phyloP scores from a whole-genome alignment of 2,888 invertebrate genomes.

The Noctua pronuba region DNA sequence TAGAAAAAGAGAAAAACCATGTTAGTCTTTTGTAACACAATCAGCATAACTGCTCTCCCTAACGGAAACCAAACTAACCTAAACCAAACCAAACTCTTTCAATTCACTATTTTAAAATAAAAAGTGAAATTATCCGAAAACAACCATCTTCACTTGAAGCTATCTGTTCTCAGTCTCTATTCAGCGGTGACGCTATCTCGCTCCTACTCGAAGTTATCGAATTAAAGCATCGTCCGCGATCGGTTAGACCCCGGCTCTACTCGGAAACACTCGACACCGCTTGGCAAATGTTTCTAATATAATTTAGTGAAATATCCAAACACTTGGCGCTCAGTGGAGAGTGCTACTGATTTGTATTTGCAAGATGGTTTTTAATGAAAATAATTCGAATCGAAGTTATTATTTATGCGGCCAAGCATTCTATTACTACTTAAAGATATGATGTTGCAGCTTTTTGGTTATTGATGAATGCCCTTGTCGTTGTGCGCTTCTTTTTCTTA shows the following conservation, averaged over 20 bases:
- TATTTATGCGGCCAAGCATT: not conserved
- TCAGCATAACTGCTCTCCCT: not conserved
- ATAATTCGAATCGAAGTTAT: not conserved
- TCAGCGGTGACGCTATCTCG: conserved; percentile 20
- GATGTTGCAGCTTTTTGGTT: not conserved
- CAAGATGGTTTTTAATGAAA: conserved; percentile 2
- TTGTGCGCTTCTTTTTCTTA: not conserved
- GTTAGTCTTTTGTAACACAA: not conserved
- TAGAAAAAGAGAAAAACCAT: not conserved
- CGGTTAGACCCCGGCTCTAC: conserved; percentile 23
- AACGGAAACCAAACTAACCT: not conserved
- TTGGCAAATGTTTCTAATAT: conserved; percentile 47
- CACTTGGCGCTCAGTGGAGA: conserved; percentile 38
- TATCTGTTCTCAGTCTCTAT: conserved; percentile 2
- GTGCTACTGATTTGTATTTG: conserved; percentile 39
- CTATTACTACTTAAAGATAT: not conserved
- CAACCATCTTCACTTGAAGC: conserved; percentile 14
- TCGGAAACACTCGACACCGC: conserved; percentile 24
- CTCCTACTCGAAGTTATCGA: conserved; percentile 20
- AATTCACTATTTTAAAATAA: conserved; percentile 16
- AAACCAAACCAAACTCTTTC: not conserved
- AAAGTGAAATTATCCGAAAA: conserved; percentile 16
- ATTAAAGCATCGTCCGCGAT: conserved; percentile 29
- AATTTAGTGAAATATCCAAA: conserved; percentile 61
- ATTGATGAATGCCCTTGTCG: not conserved